Conservation (phyloP, 2,113 vertebrate species). For the Gulo gulo region DNA sequence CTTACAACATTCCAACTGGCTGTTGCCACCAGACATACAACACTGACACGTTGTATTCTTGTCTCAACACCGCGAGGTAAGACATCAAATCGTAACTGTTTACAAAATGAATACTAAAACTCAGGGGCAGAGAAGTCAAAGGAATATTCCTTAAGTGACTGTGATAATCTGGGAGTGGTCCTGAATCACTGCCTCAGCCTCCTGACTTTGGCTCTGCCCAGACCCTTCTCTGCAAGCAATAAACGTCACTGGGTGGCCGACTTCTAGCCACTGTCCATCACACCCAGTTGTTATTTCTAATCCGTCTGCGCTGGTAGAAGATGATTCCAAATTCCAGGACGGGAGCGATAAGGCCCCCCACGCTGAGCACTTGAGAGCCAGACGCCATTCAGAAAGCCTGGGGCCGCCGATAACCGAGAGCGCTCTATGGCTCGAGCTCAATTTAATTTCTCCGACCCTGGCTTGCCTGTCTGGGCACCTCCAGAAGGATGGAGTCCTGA, state of each 20-base stretch:
- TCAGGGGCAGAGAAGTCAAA: not conserved
- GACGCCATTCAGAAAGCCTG: rapidly evolving
- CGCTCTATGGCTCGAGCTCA: not conserved
- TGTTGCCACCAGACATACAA: not conserved
- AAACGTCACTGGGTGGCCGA: not conserved
- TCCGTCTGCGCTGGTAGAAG: not conserved
- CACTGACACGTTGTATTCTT: not conserved
- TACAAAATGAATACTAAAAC: not conserved
- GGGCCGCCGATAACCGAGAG: not conserved
- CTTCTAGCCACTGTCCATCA: not conserved
- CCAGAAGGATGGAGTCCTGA: not conserved
- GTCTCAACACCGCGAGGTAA: not conserved
- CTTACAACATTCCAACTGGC: not conserved
- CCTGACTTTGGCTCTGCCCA: not conserved
- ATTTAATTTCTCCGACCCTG: not conserved
- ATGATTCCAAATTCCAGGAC: conserved; percentile 34
- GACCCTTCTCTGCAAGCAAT: not conserved
- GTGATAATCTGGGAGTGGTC: not conserved
- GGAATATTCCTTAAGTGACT: not conserved
- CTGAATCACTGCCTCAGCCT: not conserved
- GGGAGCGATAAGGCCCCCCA: not conserved
- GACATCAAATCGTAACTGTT: not conserved
- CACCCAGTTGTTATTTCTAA: not conserved
- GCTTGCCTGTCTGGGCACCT: not conserved
- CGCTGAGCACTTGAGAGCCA: not conserved